phyloP scores from a whole-genome alignment of 2,113 vertebrate species.

The Perccottus glenii region DNA sequence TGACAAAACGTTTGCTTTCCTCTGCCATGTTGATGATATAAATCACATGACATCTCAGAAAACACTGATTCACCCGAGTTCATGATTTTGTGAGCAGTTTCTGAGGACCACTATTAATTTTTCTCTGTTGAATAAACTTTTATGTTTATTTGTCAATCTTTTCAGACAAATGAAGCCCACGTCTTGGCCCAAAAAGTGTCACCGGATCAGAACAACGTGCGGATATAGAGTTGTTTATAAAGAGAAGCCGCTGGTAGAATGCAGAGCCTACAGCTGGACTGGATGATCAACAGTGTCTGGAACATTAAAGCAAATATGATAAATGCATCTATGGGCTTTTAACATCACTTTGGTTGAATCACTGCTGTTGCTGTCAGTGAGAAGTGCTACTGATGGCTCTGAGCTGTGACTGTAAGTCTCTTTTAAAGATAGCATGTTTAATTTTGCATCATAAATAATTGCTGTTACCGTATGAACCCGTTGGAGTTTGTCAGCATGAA shows the following conservation, averaged over 20 bases:
- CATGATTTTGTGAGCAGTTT: no score
- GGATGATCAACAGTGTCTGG: conserved; percentile 40
- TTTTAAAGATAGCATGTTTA: no score
- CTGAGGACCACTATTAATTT: background rate
- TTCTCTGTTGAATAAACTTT: background rate
- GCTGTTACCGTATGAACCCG: no score
- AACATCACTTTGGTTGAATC: background rate
- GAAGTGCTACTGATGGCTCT: background rate
- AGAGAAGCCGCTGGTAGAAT: conserved; percentile 53
- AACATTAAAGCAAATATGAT: background rate
- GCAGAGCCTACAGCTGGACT: conserved; percentile 73
- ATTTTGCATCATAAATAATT: no score
- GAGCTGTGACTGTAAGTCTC: background rate
- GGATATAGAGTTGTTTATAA: conserved; percentile 65
- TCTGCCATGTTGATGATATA: no score
- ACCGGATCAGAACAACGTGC: conserved; percentile 47
- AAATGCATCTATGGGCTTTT: background rate
- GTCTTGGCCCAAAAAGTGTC: conserved; percentile 69
- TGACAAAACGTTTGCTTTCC: no score
- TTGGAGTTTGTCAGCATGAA: no score
- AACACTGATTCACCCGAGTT: no score
- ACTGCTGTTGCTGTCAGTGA: conserved; percentile 1
- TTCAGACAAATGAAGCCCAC: conserved; percentile 66
- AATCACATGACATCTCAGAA: no score
- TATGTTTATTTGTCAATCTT: background rate